Evolutionary conservation across 2,113 vertebrate species (phyloP).

Genomic region (Anolis sagrei): DNA sequence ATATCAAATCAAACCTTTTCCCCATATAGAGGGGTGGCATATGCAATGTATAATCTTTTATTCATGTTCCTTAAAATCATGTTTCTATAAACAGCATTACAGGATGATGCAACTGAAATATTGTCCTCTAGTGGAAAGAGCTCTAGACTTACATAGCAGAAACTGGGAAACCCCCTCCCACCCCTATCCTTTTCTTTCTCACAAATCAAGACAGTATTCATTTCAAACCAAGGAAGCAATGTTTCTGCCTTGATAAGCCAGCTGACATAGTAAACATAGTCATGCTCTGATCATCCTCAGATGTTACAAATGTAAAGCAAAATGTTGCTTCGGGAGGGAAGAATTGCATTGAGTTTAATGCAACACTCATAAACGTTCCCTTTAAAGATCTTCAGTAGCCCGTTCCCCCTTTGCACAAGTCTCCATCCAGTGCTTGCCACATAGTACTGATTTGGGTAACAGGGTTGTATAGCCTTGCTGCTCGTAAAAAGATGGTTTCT

Average conservation of each 20-base stretch:
- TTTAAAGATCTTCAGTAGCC: not conserved
- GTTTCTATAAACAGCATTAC: conserved; percentile 54
- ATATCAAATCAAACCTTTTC: conserved; percentile 62
- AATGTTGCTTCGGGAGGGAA: not conserved
- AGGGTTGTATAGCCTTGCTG: not conserved
- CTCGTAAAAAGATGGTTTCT: not conserved
- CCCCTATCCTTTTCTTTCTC: not conserved
- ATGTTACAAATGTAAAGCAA: not conserved
- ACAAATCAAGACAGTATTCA: not conserved
- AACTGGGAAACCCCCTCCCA: not conserved
- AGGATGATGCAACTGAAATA: conserved; percentile 38
- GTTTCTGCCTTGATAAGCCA: conserved; percentile 18
- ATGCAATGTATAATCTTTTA: conserved; percentile 65
- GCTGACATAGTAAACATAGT: conserved; percentile 11
- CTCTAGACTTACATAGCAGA: not conserved
- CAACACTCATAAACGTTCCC: not conserved
- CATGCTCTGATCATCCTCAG: conserved; percentile 10
- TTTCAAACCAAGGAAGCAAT: conserved; percentile 16
- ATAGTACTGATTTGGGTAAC: not conserved
- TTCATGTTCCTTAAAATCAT: conserved; percentile 54
- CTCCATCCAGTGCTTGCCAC: not conserved
- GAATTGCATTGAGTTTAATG: not conserved
- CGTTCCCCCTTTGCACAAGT: not conserved
- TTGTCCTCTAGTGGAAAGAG: not conserved
- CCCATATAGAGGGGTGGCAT: conserved; percentile 62